Percentiles rank a stretch among this genome's conserved stretches.
phyloP scores from a whole-genome alignment of 2,113 vertebrate species.

The Tricholaema leucomelas region DNA sequence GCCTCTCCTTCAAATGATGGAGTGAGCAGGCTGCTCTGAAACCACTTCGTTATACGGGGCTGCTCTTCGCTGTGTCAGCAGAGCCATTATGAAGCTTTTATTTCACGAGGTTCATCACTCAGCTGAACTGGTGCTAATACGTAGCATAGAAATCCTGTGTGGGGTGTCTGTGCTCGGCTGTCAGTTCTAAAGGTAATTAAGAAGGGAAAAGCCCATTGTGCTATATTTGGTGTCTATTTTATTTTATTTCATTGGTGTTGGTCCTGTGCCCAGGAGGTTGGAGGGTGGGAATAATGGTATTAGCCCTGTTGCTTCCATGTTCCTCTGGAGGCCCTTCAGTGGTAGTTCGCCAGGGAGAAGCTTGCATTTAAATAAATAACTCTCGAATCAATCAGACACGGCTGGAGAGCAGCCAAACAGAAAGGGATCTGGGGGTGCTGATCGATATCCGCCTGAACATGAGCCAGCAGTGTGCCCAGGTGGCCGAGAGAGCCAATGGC shows the following conservation, averaged over 20 bases:
- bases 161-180: neutral
- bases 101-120: constrained; percentile 10
- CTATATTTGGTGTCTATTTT: constrained; percentile 1
- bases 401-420: too few species aligned
- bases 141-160: neutral
- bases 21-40: neutral
- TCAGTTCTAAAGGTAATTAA: constrained; percentile 26
- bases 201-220: neutral
- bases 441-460: too few species aligned
- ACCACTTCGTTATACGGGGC: neutral
- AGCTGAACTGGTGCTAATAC: neutral
- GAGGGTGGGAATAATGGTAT: neutral
- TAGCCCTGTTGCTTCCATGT: neutral
- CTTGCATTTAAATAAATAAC: constrained; percentile 18
- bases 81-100: neutral
- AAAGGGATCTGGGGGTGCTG: too few species aligned
- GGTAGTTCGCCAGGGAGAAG: neutral
- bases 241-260: constrained; percentile 3
- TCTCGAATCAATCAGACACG: too few species aligned
- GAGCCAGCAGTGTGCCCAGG: too few species aligned
- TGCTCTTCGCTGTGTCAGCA: constrained; percentile 33
- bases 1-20: constrained; percentile 10
- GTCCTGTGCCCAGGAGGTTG: neutral
- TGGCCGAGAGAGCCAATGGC: too few species aligned
- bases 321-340: constrained; percentile 1